These are phyloP conservation scores for Trichomalopsis sarcophagae DNA, from an alignment of 1,140 invertebrate species.

Conservation along the genomic window DNA sequence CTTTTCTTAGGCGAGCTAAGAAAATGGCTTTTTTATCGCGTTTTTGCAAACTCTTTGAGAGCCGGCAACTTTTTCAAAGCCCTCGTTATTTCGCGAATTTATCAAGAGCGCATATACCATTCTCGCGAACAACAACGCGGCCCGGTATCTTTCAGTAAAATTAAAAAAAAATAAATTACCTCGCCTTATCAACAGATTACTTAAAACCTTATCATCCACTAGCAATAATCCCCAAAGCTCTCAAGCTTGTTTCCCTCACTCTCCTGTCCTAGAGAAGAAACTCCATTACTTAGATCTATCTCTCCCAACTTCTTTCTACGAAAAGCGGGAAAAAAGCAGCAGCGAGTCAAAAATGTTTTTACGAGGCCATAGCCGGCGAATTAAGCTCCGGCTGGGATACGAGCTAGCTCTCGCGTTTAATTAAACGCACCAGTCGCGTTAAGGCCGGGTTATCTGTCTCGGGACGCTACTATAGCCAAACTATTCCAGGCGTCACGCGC, in stretches of 20 bases:
- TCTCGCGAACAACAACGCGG: neutral
- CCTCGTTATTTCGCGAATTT: neutral
- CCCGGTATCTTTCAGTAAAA: too few species aligned
- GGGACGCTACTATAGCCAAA: neutral
- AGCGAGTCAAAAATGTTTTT: slow-evolving; percentile 33
- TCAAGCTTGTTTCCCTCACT: neutral
- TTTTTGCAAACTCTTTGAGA: neutral
- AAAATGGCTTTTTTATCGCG: neutral
- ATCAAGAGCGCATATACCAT: neutral
- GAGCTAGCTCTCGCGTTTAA: slow-evolving; percentile 1
- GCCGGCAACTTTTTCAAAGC: neutral
- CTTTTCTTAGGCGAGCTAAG: neutral
- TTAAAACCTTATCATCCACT: neutral
- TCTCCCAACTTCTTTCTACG: neutral
- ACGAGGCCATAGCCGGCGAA: neutral
- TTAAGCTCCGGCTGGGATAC: neutral
- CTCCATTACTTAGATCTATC: neutral
- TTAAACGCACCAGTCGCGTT: slow-evolving; percentile 13
- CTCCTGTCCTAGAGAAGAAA: neutral
- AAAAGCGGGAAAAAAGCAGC: neutral
- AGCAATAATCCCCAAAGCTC: neutral
- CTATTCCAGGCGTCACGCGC: neutral
- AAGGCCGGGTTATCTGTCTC: slow-evolving; percentile 21
- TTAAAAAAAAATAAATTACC: neutral
- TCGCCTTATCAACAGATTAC: neutral